Conservation (phyloP, 2,888 invertebrate genomes). For the Diaprepes abbreviatus region DNA sequence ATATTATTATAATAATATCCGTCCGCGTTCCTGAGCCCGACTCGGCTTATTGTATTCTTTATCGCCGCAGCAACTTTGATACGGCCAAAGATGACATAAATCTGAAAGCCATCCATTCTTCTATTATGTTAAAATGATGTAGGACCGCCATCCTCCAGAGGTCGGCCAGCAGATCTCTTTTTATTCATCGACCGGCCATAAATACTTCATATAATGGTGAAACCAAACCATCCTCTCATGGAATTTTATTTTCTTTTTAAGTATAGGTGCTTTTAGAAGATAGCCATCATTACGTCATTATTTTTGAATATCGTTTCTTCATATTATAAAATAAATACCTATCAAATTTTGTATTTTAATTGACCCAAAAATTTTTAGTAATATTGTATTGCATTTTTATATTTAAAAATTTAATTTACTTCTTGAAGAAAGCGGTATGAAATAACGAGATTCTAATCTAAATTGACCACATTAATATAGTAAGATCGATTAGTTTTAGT, state of each 20-base stretch:
- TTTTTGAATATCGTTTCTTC: no score
- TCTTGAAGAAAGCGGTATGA: no score
- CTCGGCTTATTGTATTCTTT: slow-evolving; percentile 61
- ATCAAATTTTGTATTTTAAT: no score
- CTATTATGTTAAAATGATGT: slow-evolving; percentile 67
- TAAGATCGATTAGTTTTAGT: no score
- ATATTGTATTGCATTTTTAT: no score
- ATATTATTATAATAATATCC: slow-evolving; percentile 58
- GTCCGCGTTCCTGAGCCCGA: slow-evolving; percentile 45
- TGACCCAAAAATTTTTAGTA: no score
- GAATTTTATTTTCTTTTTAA: slow-evolving; percentile 21
- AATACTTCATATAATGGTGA: slow-evolving; percentile 61
- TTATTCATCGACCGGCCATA: slow-evolving; percentile 60
- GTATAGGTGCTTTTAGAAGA: slow-evolving; percentile 2
- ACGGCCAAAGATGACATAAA: slow-evolving; percentile 67
- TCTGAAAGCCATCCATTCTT: slow-evolving; percentile 67
- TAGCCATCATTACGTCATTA: neutral
- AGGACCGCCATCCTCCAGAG: slow-evolving; percentile 59
- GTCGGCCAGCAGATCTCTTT: slow-evolving; percentile 56
- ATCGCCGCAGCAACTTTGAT: slow-evolving; percentile 63
- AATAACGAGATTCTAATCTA: no score
- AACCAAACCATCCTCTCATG: slow-evolving; percentile 27
- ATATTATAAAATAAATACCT: no score
- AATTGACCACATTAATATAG: no score
- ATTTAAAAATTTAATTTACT: no score